Base-by-base conservation (phyloP, 2,888 invertebrate genomes). In the Hypsopygia costalis region DNA sequence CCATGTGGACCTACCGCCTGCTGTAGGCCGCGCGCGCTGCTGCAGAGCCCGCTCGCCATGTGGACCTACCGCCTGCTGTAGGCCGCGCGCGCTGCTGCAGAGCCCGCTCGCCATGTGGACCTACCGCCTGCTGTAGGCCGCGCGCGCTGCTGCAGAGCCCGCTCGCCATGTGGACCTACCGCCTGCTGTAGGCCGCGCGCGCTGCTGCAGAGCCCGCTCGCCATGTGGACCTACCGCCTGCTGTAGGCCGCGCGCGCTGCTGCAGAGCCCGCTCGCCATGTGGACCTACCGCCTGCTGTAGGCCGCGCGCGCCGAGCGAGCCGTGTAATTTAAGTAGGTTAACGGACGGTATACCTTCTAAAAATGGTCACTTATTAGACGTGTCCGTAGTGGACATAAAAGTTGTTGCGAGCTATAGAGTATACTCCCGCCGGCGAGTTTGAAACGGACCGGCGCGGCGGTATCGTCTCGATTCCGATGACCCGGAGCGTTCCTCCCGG, bases 211-310 rank as follows among this genome's bases (percentile, higher is more conserved):
- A 88, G 93, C 57, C 95, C 95, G 6, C 90, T 95, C 27, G 94
- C 95, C 7, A 90, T 95, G 64, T 95, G 95, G 95, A 93, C 93
- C 56, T 89, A 94, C 49, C 91, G 94, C 55, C 73, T 94, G 47
- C 51, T 81, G 51, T 83, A 73, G 56, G 29, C 11, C 5, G 12
- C 1, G n/a, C n/a, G 11, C 3, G 30, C 12, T 27, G 8, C 6
- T 16, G 10, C 22, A 29, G 35, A 39, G 36, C 40, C 41, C 46
- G 44, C 37, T 40, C n/a, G n/a, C 28, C 25, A 36, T 25, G 38
- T 21, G 36, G 30, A 37, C 30, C 33, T 31, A 43, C 28, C 27
- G n/a, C 9, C 32, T 9, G 12, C 27, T 10, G n/a, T 10, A n/a
- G n/a, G n/a, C n/a, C n/a, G n/a, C n/a, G n/a, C n/a, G n/a, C n/a